phyloP scores from a whole-genome alignment of 2,888 invertebrate genomes.

The Zeuzera pyrina region DNA sequence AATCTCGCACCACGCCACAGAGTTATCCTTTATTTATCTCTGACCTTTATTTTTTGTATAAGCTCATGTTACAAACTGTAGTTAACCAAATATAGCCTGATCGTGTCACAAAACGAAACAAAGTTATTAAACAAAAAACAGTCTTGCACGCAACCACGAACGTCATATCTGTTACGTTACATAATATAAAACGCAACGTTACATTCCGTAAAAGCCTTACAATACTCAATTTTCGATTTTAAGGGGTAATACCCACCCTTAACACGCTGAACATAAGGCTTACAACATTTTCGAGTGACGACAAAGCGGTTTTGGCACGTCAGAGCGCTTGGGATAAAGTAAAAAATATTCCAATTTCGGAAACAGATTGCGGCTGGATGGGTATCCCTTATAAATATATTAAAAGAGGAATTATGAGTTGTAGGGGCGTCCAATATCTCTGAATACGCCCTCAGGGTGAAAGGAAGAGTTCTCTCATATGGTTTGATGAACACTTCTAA shows the following conservation, averaged over 20 bases:
- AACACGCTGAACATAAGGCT: conserved; percentile 14
- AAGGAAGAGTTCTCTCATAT: no score
- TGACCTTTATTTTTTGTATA: no score
- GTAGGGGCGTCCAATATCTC: conserved; percentile 23
- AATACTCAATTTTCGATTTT: conserved; percentile 3
- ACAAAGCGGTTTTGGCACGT: conserved; percentile 13
- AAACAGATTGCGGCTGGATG: conserved; percentile 38
- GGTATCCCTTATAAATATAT: conserved; percentile 48
- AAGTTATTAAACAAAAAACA: conserved; percentile 5
- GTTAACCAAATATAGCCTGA: no score
- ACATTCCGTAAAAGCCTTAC: conserved; percentile 17
- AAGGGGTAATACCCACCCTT: no score
- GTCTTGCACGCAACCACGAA: conserved; percentile 2
- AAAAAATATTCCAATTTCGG: conserved; percentile 47
- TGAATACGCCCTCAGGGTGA: neutral
- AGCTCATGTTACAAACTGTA: no score
- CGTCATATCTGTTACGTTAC: conserved; percentile 8
- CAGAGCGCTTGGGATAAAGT: conserved; percentile 29
- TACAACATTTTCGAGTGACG: neutral
- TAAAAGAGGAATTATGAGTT: conserved; percentile 44
- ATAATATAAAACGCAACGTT: conserved; percentile 25
- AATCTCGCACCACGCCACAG: no score
- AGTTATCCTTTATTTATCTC: no score
- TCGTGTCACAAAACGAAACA: no score
- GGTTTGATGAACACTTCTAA: no score